Evolutionary conservation across 2,888 invertebrate species (phyloP).

Genomic region (Pachliopta kotzebuea): DNA sequence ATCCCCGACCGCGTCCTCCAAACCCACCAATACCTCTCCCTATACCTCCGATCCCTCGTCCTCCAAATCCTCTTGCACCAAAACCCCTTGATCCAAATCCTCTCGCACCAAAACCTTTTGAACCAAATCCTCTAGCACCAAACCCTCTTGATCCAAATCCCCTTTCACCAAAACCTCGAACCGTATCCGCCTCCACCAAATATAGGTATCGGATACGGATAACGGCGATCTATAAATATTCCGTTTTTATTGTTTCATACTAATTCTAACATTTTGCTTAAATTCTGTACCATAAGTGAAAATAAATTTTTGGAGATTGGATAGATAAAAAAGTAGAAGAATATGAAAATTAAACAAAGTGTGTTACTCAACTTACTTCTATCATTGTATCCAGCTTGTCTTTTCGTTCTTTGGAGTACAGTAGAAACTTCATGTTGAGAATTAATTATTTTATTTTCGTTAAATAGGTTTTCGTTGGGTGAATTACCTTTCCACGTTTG

Average conservation of each 20-base stretch:
- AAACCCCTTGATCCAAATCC: conserved; percentile 9
- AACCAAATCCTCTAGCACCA: conserved; percentile 5
- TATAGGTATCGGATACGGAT: conserved; percentile 13
- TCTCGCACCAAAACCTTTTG: conserved; percentile 5
- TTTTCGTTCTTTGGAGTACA: conserved; percentile 1
- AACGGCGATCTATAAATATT: conserved; percentile 8
- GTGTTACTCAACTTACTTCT: not conserved
- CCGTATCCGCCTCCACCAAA: conserved; percentile 12
- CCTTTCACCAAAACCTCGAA: conserved; percentile 4
- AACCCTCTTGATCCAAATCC: conserved; percentile 10
- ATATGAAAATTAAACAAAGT: too few species aligned
- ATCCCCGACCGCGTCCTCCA: conserved; percentile 24
- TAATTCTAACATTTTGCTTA: too few species aligned
- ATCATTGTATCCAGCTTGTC: not conserved
- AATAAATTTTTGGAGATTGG: too few species aligned
- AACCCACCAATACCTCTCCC: conserved; percentile 21
- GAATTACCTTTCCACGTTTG: not conserved
- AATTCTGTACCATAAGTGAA: too few species aligned
- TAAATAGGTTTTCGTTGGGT: not conserved
- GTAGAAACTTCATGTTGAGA: not conserved
- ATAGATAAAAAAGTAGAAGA: too few species aligned
- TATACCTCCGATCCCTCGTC: conserved; percentile 7
- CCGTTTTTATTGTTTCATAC: too few species aligned
- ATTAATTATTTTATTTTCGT: not conserved
- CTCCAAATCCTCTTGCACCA: conserved; percentile 2